These are phyloP conservation scores for Iguana delicatissima DNA, from an alignment of 2,797 vertebrate genomes.

Conservation along the genomic window DNA sequence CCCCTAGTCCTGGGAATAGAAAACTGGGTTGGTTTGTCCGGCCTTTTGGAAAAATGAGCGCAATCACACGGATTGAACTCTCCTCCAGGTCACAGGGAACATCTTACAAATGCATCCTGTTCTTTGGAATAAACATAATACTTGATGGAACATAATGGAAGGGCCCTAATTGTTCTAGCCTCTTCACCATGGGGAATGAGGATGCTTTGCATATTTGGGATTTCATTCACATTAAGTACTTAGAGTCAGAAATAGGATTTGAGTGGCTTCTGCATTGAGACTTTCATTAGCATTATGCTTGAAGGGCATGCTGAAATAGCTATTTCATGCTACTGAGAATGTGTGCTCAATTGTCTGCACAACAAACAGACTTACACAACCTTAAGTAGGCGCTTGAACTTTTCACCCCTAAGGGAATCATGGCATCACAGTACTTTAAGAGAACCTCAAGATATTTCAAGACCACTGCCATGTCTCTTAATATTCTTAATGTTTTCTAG, in stretches of 20 bases:
- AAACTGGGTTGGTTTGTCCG: neutral
- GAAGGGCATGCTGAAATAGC: conserved; percentile 33
- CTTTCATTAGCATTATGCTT: neutral
- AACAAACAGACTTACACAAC: neutral
- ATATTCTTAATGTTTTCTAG: too few species aligned
- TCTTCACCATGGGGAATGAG: neutral
- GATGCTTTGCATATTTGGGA: neutral
- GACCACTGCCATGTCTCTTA: too few species aligned
- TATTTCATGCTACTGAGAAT: conserved; percentile 24
- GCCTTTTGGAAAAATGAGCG: neutral
- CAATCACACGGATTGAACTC: neutral
- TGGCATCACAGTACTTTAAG: neutral
- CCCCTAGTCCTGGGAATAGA: neutral
- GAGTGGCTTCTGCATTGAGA: neutral
- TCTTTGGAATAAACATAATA: neutral
- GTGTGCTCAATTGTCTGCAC: conserved; percentile 3
- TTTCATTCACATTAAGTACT: neutral
- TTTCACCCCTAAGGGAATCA: neutral
- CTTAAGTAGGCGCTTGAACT: neutral
- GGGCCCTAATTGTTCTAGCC: neutral
- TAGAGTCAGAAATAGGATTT: conserved; percentile 30
- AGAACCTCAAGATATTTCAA: too few species aligned
- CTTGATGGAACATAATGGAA: neutral
- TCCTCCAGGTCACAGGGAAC: neutral
- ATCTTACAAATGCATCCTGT: neutral